Conservation (phyloP, 2,888 invertebrate genomes). For the Caenorhabditis virilis region DNA sequence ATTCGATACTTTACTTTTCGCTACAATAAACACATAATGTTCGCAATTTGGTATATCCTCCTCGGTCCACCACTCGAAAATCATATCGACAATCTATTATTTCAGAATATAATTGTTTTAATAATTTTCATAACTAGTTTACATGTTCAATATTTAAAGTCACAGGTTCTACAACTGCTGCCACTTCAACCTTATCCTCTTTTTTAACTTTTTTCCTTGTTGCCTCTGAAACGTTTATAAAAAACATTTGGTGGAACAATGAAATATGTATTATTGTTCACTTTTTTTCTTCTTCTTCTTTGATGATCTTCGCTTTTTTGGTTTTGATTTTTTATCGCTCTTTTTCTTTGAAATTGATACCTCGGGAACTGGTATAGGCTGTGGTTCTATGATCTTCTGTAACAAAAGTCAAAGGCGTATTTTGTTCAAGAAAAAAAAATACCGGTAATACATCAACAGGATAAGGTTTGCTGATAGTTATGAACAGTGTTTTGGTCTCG, state of each 20-base stretch:
- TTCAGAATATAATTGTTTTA: not conserved
- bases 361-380: not conserved
- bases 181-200: slow-evolving; percentile 7
- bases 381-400: slow-evolving; percentile 4
- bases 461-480: slow-evolving; percentile 19
- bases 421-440: not conserved
- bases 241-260: too few relatives aligned
- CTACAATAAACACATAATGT: slow-evolving; percentile 30
- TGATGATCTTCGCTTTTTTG: slow-evolving; percentile 7
- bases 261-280: not conserved
- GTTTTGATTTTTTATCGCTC: slow-evolving; percentile 7
- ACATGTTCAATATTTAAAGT: slow-evolving; percentile 10
- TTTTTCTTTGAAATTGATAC: slow-evolving; percentile 6
- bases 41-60: slow-evolving; percentile 21
- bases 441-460: not conserved
- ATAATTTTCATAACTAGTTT: too few relatives aligned
- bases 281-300: not conserved
- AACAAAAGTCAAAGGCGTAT: too few relatives aligned
- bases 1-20: slow-evolving; percentile 19
- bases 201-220: slow-evolving; percentile 4
- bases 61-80: slow-evolving; percentile 32
- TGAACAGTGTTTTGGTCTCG: slow-evolving; percentile 20
- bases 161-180: slow-evolving; percentile 7
- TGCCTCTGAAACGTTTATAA: not conserved
- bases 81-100: slow-evolving; percentile 15